Base-by-base conservation (phyloP, 2,888 invertebrate species). In the Cynaeus angustus region DNA sequence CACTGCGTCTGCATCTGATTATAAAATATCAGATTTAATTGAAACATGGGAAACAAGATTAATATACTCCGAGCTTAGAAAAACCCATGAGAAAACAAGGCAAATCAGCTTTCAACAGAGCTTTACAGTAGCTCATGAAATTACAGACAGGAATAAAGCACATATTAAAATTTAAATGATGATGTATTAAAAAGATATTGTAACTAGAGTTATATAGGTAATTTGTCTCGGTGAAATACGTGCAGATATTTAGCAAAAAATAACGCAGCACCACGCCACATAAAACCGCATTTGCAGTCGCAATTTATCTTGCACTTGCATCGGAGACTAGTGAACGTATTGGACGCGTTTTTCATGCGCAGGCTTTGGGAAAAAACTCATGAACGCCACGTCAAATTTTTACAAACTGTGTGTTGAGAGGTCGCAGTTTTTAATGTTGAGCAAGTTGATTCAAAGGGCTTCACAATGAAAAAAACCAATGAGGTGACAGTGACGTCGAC, bases 281-380 rank as follows among this genome's bases (percentile, higher is more conserved):
- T 45, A 37, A 61, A 61, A 48, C 61, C 61, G 30, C 61, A 61
- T 61, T 61, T 61, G 61, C 61, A 48, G 61, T 37, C 61, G 48
- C 48, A 46, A 48, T 61, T 61, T 61, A 61, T 61, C 61, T 61
- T 48, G 61, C 48, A 61, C 48, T 61, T 61, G 48, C 61, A 61
- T 38, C 28, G 38, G 59, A 45, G 37, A 55, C 38, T 30, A 43
- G 59, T 14, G 28, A 59, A 59, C 46, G 59, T 59, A 59, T 59
- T 37, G 61, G 48, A 48, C 61, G 37, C 48, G 48, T 61, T 61
- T 48, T 61, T n/a, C n/a, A n/a, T 61, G 16, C 45, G 46, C 46
- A 59, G 45, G 8, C 38, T 38, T 53, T 33, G 9, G 9, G 14
- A 8, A 14, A 45, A 13, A 45, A 14, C 14, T 37, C 16, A 56